Conservation (phyloP, 2,113 vertebrate species). For the Malurus melanocephalus region DNA sequence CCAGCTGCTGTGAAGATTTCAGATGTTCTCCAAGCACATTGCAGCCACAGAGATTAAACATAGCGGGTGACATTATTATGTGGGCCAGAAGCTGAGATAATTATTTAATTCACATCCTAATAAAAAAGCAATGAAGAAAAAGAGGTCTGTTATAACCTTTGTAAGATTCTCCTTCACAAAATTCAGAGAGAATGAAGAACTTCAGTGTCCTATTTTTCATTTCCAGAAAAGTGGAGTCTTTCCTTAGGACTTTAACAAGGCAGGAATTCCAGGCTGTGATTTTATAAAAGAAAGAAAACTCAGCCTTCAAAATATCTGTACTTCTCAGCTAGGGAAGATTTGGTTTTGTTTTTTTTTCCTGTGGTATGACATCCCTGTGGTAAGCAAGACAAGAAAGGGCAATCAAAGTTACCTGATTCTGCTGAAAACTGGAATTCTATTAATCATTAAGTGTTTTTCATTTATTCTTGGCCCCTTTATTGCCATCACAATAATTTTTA, state of each 20-base stretch:
- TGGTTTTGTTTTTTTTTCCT: not conserved
- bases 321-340: not conserved
- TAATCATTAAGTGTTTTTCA: not conserved
- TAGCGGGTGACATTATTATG: slow-evolving; percentile 6
- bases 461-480: not conserved
- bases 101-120: not conserved
- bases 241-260: not conserved
- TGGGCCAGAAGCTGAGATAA: slow-evolving; percentile 22
- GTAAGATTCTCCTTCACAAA: not conserved
- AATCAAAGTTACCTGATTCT: not conserved
- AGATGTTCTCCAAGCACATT: not conserved
- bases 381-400: not conserved
- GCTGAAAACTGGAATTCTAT: not conserved
- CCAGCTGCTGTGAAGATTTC: not conserved
- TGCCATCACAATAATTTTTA: not conserved
- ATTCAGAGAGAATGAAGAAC: not conserved
- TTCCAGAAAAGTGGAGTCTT: not conserved
- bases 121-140: not conserved
- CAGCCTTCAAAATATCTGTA: not conserved
- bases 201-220: not conserved
- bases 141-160: not conserved
- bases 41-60: not conserved
- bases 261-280: not conserved
- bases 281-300: not conserved
- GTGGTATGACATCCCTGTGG: not conserved